These are phyloP conservation scores for Amphipoea lucens DNA, from an alignment of 2,888 invertebrate species.

Conservation along the genomic window DNA sequence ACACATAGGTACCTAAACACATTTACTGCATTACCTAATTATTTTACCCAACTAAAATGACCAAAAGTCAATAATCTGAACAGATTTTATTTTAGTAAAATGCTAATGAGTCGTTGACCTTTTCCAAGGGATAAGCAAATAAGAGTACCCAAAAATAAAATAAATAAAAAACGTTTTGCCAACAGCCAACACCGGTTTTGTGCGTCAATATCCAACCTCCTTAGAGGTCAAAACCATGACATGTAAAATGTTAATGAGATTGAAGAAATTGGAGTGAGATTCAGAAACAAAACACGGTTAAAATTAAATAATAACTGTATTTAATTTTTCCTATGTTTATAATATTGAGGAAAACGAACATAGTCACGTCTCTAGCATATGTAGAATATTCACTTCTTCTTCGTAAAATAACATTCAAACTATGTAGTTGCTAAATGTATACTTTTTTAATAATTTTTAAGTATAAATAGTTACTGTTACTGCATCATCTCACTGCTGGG, in stretches of 20 bases:
- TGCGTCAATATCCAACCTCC: constrained; percentile 35
- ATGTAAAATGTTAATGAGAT: constrained; percentile 34
- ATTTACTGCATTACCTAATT: neutral
- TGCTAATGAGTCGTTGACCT: neutral
- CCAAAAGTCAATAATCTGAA: neutral
- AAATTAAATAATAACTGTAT: constrained; percentile 32
- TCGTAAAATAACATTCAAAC: neutral
- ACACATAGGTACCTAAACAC: too few relatives aligned
- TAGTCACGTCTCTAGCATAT: neutral
- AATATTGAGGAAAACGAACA: neutral
- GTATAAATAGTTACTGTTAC: too few relatives aligned
- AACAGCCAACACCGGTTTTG: constrained; percentile 27
- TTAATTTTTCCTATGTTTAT: neutral
- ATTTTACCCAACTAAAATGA: neutral
- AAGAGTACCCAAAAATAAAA: too few relatives aligned
- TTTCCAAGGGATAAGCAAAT: neutral
- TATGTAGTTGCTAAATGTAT: neutral
- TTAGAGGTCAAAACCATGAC: constrained; percentile 33
- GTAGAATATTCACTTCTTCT: neutral
- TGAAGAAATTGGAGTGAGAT: constrained; percentile 35
- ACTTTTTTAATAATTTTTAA: neutral
- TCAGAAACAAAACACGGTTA: neutral
- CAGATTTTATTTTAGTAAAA: neutral
- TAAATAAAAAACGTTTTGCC: neutral
- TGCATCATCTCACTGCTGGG: too few relatives aligned